These are phyloP conservation scores for Perognathus longimembris DNA, from an alignment of 2,113 vertebrate species.

Conservation along the genomic window DNA sequence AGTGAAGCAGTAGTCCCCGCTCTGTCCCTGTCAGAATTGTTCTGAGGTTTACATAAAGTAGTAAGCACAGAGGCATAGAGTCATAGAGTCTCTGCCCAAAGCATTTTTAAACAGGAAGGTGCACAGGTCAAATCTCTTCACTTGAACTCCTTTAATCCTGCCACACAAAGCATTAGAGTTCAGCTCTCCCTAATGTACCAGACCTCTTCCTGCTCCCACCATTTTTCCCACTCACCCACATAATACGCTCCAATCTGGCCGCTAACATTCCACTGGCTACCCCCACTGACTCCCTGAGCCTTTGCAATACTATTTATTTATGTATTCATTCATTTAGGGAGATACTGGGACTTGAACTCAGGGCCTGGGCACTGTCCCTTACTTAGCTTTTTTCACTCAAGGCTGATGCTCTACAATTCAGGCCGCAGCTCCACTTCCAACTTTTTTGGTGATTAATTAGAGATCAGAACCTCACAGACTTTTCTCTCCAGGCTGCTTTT, in stretches of 20 bases:
- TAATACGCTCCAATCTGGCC: not conserved
- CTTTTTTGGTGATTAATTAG: too few species aligned
- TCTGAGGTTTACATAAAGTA: conserved; percentile 22
- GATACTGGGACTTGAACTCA: too few species aligned
- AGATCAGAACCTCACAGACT: too few species aligned
- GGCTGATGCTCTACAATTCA: too few species aligned
- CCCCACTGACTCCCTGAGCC: not conserved
- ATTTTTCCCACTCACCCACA: not conserved
- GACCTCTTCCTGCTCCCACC: not conserved
- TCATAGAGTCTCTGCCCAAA: not conserved
- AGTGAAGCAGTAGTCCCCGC: not conserved
- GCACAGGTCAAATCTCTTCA: not conserved
- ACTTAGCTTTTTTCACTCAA: too few species aligned
- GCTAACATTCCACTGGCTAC: not conserved
- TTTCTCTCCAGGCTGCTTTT: too few species aligned
- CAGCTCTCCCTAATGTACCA: not conserved
- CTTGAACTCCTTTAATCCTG: not conserved
- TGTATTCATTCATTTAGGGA: too few species aligned
- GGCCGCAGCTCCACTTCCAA: too few species aligned
- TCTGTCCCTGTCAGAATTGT: not conserved
- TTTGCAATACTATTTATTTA: not conserved
- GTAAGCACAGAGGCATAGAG: not conserved
- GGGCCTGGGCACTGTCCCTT: too few species aligned
- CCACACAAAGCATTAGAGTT: not conserved
- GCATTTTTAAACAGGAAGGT: not conserved